Evolutionary conservation across 1,140 invertebrate species (phyloP).

Genomic region (Brachionus rotundiformis): DNA sequence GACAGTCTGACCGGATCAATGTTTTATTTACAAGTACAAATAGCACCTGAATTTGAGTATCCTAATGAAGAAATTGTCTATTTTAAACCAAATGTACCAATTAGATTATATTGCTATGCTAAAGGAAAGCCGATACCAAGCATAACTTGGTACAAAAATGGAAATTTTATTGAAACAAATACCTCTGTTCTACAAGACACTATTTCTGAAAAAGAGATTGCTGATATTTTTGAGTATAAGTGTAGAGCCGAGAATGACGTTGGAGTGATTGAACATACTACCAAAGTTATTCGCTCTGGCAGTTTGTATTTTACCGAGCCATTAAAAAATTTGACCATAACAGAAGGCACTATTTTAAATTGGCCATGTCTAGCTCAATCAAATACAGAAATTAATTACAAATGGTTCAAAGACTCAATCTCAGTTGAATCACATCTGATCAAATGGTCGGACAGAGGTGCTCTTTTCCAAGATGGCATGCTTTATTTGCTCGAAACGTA

Average conservation of each 20-base stretch:
- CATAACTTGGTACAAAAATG: slow-evolving; percentile 48
- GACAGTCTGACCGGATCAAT: slow-evolving; percentile 41
- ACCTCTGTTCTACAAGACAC: slow-evolving; percentile 49
- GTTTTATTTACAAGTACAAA: slow-evolving; percentile 51
- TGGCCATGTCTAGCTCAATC: slow-evolving; percentile 51
- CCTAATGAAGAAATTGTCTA: slow-evolving; percentile 48
- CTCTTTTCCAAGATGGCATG: slow-evolving; percentile 51
- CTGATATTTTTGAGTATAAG: slow-evolving; percentile 47
- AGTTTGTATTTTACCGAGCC: slow-evolving; percentile 50
- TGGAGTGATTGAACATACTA: slow-evolving; percentile 33
- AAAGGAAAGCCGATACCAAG: slow-evolving; percentile 30
- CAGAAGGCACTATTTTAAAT: slow-evolving; percentile 49
- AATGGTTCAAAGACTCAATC: slow-evolving; percentile 48
- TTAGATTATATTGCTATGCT: slow-evolving; percentile 47
- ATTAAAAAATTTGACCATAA: slow-evolving; percentile 47
- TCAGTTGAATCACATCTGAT: slow-evolving; percentile 41
- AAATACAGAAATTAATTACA: slow-evolving; percentile 48
- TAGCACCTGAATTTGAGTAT: slow-evolving; percentile 49
- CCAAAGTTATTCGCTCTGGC: slow-evolving; percentile 47
- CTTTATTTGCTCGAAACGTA: slow-evolving; percentile 52
- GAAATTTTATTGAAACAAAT: slow-evolving; percentile 25
- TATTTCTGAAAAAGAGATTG: not conserved
- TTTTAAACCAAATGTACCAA: slow-evolving; percentile 35
- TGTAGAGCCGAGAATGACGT: slow-evolving; percentile 30
- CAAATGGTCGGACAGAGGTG: slow-evolving; percentile 41